Evolutionary conservation across 2,113 vertebrate genomes (phyloP), one percentile per base, ranked within the genome.

Genomic region (Argyrosomus japonicus): DNA sequence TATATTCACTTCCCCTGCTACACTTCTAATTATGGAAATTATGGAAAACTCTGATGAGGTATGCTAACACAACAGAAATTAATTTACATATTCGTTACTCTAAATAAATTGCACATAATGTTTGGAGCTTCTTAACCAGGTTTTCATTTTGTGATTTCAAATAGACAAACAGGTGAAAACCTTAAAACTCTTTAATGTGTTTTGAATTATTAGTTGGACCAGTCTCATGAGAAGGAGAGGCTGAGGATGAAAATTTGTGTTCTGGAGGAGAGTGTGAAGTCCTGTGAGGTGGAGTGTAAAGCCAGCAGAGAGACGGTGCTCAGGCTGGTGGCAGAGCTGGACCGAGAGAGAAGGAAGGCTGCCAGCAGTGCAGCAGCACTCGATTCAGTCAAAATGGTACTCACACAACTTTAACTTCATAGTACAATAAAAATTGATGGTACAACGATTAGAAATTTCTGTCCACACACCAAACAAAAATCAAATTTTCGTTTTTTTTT

Each of bases 241-340:
- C 63, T 96, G 43, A 96, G 88, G 94, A 93, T 91, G 69, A 93
- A 92, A 18, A 81, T 96, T 18, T 68, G 77, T 60, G 89, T 93
- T 81, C 86, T 97, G 86, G 96, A 97, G 93, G 96, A 97, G 91
- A 90, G 92, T 43, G 29, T 95, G 32, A 93, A 73, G 61, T 91
- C 94, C 82, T 95, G 95, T 90, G 97, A 98, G 87, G 86, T 97
- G 91, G 97, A 98, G 74, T 96, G 96, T 80, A 97, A 96, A 93
- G 96, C 96, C 84, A 96, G 94, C 84, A 96, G 96, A 86, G 96
- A 96, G 90, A 98, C 96, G 0, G 95, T 97, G 72, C 86, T 94
- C 92, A 95, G 97, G 90, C 94, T 99, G 78, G 94, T 95, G 70
- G 94, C 95, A 3, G 97, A 98, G 90, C 89, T 95, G 76, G 91